Evolutionary conservation across 1,140 invertebrate genomes (phyloP), one percentile per base, ranked within the genome.

Genomic region (Cotesia typhae): DNA sequence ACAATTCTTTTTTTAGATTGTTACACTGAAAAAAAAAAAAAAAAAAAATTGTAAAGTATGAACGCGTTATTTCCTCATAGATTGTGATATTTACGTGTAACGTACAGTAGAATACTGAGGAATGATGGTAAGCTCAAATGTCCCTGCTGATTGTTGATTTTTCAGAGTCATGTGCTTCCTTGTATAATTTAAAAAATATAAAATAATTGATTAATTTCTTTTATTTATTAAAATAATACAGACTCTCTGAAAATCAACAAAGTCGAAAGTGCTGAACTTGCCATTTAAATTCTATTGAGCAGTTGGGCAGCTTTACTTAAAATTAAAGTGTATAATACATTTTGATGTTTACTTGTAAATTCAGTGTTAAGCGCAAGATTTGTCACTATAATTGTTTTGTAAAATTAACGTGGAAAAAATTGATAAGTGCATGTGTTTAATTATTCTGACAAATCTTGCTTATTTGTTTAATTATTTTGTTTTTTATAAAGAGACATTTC

Each of bases 51-150:
- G 28, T 28, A 59, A 53, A 14, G 63, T 51, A 71, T 71, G 51
- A 71, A 55, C 73, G 59, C 72, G 72, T 78, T 73, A 76, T 82
- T 76, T 82, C 79, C 82, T 83, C 77, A 79, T 84, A 81, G 80
- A 83, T 83, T 84, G 82, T 84, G 82, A 84, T 84, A 84, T 82
- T 83, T 83, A 80, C 61, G 76, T 63, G 72, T 74, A 74, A 78
- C 79, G 77, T 28, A 28, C 28, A 77, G 57, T 77, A 70, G 55
- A 28, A 70, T 73, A 73, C 74, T 61, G 65, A 72, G 75, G 75
- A 72, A 72, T 68, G 70, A 70, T 68, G 70, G 67, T 41, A 60
- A 9, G 38, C 57, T 63, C 20, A 53, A 17, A 47, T 37, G 12
- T 71, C 66, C 65, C 65, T 37, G 20, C 35, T 47, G 55, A 70